Conservation (phyloP, 1,140 invertebrate species). For the Homarus americanus region DNA sequence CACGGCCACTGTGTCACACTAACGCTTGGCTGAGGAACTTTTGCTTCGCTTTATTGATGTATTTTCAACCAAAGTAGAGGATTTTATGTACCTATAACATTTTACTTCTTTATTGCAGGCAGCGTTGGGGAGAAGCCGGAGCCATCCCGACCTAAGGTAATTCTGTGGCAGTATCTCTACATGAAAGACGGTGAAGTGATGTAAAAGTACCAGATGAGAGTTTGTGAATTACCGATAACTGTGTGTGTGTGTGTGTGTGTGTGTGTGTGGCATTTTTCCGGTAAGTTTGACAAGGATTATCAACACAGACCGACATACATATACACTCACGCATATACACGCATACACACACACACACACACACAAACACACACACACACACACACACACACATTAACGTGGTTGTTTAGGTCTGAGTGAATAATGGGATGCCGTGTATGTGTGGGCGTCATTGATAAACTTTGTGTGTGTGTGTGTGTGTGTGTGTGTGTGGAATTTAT, state of each 20-base stretch:
- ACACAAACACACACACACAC: background rate
- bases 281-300: no score
- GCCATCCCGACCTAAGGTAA: background rate
- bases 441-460: background rate
- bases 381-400: background rate
- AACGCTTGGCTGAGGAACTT: slow-evolving; percentile 31
- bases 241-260: slow-evolving; percentile 8
- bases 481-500: background rate
- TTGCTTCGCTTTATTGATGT: slow-evolving; percentile 49
- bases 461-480: background rate
- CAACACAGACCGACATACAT: background rate
- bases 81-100: slow-evolving; percentile 68
- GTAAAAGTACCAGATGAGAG: background rate
- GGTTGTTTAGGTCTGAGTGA: background rate
- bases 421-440: background rate
- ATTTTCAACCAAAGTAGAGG: slow-evolving; percentile 37
- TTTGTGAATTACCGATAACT: background rate
- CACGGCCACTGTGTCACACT: slow-evolving; percentile 32
- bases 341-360: background rate
- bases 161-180: background rate
- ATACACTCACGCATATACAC: background rate
- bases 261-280: background rate
- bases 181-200: background rate
- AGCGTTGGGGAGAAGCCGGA: background rate
- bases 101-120: slow-evolving; percentile 61